A percentile compares a stretch with the other conserved stretches of the same genome.
These are phyloP conservation scores for Apistogramma diplotaenia DNA, from an alignment of 2,113 vertebrate genomes.

Conservation along the genomic window DNA sequence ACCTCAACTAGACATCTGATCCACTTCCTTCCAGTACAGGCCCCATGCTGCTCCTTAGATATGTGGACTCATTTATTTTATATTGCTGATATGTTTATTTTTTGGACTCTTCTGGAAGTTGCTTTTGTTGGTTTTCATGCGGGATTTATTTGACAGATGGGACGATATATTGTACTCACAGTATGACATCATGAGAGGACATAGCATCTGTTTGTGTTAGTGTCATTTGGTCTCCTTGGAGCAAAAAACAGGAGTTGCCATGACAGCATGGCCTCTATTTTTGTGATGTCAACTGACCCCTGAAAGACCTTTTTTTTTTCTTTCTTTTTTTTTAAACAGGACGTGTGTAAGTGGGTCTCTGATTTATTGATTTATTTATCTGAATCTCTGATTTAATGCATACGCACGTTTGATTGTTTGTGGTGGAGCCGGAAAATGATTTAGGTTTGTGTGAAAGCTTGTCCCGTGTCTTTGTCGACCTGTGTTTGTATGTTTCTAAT, in stretches of 20 bases:
- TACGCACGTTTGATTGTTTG: constrained; percentile 9
- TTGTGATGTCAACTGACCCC: constrained; percentile 38
- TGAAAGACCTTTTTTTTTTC: constrained; percentile 27
- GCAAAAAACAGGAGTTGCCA: constrained; percentile 38
- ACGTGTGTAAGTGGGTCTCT: not conserved
- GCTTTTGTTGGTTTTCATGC: constrained; percentile 42
- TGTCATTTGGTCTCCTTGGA: constrained; percentile 55
- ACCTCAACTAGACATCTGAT: not conserved
- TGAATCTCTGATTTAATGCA: not conserved
- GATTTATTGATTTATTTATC: not conserved
- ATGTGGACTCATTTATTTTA: constrained; percentile 21
- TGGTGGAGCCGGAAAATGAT: not conserved
- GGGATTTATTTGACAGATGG: constrained; percentile 63
- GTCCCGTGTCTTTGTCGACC: not conserved
- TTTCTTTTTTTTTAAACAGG: constrained; percentile 18
- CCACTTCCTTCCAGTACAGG: not conserved
- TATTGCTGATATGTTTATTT: constrained; percentile 40
- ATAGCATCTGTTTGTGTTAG: constrained; percentile 58
- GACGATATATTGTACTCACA: constrained; percentile 18
- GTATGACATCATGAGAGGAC: constrained; percentile 58
- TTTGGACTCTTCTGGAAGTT: constrained; percentile 8
- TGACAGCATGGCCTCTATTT: constrained; percentile 20
- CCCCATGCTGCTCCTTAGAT: constrained; percentile 26
- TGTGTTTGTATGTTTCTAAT: not conserved
- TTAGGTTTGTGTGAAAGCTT: not conserved